Percentiles rank a stretch among this genome's conserved stretches.
These are phyloP conservation scores for Nowickia ferox DNA, from an alignment of 2,888 invertebrate species.

Conservation along the genomic window DNA sequence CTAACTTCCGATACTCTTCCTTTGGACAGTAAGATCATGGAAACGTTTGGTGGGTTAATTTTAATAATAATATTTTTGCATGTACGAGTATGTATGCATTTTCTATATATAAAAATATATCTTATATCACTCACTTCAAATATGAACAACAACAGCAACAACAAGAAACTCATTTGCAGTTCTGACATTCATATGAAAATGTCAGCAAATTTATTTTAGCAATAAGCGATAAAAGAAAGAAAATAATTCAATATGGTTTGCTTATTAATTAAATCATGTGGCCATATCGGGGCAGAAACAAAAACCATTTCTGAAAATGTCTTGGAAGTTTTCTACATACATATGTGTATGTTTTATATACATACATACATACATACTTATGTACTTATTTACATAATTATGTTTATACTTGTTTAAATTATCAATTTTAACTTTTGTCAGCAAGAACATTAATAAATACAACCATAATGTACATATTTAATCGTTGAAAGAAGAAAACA, in stretches of 20 bases:
- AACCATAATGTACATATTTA: constrained; percentile 20
- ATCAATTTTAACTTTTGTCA: constrained; percentile 14
- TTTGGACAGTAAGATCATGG: too few species aligned
- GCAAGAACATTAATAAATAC: constrained; percentile 6
- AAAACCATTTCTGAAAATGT: constrained; percentile 26
- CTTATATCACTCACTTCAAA: constrained; percentile 43
- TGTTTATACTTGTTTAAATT: constrained; percentile 9
- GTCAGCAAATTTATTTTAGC: constrained; percentile 37
- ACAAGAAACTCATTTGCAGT: constrained; percentile 24
- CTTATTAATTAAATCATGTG: constrained; percentile 5
- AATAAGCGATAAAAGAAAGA: constrained; percentile 28
- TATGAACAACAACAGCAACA: constrained; percentile 13
- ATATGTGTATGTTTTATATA: not conserved
- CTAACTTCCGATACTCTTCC: too few species aligned
- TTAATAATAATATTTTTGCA: not conserved
- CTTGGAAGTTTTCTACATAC: constrained; percentile 10
- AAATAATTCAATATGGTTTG: constrained; percentile 47
- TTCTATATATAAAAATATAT: constrained; percentile 10
- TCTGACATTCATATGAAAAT: constrained; percentile 35
- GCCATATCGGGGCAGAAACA: not conserved
- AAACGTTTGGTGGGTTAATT: not conserved
- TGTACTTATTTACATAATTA: too few species aligned
- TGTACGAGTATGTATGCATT: not conserved
- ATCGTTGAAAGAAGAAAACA: not conserved
- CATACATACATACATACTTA: too few species aligned